These are phyloP conservation scores for Amphiura filiformis DNA, from an alignment of 35 echinoderm and acorn worm genomes.

Conservation along the genomic window DNA sequence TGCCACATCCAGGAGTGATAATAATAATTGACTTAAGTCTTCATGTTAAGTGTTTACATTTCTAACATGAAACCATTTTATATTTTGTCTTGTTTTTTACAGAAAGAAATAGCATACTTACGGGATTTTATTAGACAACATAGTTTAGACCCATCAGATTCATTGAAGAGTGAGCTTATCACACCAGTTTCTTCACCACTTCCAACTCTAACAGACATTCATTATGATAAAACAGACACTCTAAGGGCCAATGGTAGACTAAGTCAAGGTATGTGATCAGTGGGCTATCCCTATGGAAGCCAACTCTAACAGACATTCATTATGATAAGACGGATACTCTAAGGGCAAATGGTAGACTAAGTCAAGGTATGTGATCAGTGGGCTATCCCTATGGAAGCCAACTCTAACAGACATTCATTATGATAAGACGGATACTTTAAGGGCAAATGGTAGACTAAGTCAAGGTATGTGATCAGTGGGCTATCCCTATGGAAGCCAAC, in stretches of 20 bases:
- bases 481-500: no score
- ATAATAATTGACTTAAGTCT: no score
- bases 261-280: constrained; percentile 48
- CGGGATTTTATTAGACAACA: constrained; percentile 67
- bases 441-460: no score
- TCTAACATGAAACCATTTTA: no score
- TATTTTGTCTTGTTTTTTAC: not conserved
- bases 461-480: no score
- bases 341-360: constrained; percentile 62
- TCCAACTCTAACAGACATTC: constrained; percentile 35
- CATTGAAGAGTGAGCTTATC: constrained; percentile 31
- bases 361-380: constrained; percentile 72
- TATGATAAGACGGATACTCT: constrained; percentile 73
- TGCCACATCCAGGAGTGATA: not conserved
- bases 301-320: constrained; percentile 18
- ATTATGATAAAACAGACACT: constrained; percentile 73
- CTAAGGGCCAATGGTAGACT: constrained; percentile 66
- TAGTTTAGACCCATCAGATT: constrained; percentile 58
- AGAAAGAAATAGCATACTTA: constrained; percentile 89
- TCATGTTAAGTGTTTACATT: no score
- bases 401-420: no score
- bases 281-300: no score
- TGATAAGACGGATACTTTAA: no score
- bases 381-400: no score
- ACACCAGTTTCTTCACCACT: constrained; percentile 10